Base-by-base conservation (phyloP, 1,140 invertebrate genomes). In the Vollenhovia emeryi region DNA sequence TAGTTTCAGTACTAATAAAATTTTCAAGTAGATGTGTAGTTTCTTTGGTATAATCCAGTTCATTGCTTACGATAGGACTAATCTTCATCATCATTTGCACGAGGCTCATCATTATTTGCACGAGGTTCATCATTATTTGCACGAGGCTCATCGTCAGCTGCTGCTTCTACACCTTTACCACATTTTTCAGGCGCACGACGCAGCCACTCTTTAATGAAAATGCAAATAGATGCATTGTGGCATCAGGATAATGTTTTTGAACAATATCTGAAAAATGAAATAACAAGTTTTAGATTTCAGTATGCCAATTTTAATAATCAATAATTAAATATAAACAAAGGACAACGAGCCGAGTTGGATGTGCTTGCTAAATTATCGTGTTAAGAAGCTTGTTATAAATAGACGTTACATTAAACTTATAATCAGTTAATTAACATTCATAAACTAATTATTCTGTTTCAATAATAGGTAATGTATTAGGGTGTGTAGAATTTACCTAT, bases 141-240 rank as follows among this genome's bases (percentile, higher is more conserved):
- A 64, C 33, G 8, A 64, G 7, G 33, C 0, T 1, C 60, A 36
- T 18, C n/a, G n/a, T n/a, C n/a, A n/a, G n/a, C 48, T 50, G 60
- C 18, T 62, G 18, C 60, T 64, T 3, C 33, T 59, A 40, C n/a
- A 21, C 6, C 1, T 64, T 64, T 64, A 33, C 6, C 60, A n/a
- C 30, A 64, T 40, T 64, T 64, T 18, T 64, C 33, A 64, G 60
- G 60, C 33, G 60, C 60, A 8, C 33, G 60, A 64, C 60, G 60
- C 3, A 36, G 33, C 60, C 33, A 64, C 8, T 64, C 27, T 64
- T 64, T 64, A 64, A 64, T 21, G 6, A 64, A 64, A 36, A 18
- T 64, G 30, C 33, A 36, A 64, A 40, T 64, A 4, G 9, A 11
- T 40, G 60, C 13, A 40, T 64, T 36, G 60, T 64, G 6, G 60